Conservation (phyloP, 2,888 invertebrate genomes). For the Amblyjoppa proteus region DNA sequence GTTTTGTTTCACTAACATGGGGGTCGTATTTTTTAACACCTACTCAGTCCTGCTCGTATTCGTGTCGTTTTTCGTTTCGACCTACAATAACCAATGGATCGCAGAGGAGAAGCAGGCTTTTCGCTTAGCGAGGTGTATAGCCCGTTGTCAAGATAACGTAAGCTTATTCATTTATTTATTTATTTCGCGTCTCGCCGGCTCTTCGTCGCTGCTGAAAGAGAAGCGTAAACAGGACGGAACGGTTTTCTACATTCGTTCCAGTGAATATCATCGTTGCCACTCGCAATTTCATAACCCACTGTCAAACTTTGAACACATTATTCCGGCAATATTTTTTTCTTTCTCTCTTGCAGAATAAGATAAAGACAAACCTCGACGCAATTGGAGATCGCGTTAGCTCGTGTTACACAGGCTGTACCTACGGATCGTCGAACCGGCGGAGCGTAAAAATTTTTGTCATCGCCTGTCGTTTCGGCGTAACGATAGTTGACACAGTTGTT, state of each 20-base stretch:
- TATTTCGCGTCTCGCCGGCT: neutral
- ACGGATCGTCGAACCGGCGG: neutral
- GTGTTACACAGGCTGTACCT: neutral
- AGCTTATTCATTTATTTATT: slow-evolving; percentile 28
- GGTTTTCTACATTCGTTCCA: neutral
- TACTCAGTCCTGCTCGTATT: neutral
- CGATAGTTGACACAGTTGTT: slow-evolving; percentile 48
- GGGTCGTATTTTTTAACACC: neutral
- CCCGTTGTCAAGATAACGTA: slow-evolving; percentile 48
- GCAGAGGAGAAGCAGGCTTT: slow-evolving; percentile 38
- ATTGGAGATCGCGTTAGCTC: neutral
- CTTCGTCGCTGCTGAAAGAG: neutral
- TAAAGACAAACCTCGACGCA: neutral
- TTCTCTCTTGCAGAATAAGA: neutral
- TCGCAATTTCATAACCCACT: neutral
- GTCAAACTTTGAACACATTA: neutral
- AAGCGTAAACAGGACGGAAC: neutral
- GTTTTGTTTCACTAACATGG: neutral
- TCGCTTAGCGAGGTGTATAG: slow-evolving; percentile 35
- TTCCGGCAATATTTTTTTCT: neutral
- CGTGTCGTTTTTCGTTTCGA: neutral
- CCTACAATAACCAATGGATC: slow-evolving; percentile 5
- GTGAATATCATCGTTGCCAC: neutral
- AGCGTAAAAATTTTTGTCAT: neutral
- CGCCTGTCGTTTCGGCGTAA: neutral